phyloP scores from a whole-genome alignment of 2,797 vertebrate genomes.

The Microchirus variegatus region DNA sequence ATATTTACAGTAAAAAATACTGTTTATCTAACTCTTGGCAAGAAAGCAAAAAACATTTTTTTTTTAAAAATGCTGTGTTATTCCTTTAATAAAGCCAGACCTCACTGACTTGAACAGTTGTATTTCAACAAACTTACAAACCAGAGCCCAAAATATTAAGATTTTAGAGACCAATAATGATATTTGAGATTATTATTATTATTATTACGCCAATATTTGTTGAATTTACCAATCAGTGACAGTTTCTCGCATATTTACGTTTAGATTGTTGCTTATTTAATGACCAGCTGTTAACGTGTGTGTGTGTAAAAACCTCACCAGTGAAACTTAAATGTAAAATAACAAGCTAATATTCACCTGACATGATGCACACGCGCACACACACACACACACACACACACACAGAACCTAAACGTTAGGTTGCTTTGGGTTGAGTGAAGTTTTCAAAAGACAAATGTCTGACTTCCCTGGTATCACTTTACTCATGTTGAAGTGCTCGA shows the following conservation, averaged over 20 bases:
- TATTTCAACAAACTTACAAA: neutral
- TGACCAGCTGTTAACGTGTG: no score
- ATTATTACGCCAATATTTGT: no score
- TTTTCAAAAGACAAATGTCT: constrained; percentile 36
- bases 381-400: constrained; percentile 21
- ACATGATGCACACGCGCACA: neutral
- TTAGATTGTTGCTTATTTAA: no score
- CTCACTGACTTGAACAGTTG: neutral
- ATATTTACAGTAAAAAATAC: neutral
- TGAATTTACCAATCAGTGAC: no score
- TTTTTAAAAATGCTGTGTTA: neutral
- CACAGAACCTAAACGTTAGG: constrained; percentile 23
- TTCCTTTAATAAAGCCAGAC: constrained; percentile 3
- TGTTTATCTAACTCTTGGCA: neutral
- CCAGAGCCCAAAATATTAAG: neutral
- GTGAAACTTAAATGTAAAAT: constrained; percentile 7
- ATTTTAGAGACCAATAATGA: neutral
- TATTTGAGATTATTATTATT: constrained; percentile 2
- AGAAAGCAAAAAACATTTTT: neutral
- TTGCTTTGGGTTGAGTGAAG: constrained; percentile 34
- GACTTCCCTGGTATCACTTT: constrained; percentile 49
- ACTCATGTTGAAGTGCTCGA: no score
- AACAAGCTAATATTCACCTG: constrained; percentile 12
- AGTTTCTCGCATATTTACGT: no score
- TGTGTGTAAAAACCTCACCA: neutral